Evolutionary conservation across 2,113 vertebrate genomes (phyloP).

Genomic region (Salvelinus sp.): DNA sequence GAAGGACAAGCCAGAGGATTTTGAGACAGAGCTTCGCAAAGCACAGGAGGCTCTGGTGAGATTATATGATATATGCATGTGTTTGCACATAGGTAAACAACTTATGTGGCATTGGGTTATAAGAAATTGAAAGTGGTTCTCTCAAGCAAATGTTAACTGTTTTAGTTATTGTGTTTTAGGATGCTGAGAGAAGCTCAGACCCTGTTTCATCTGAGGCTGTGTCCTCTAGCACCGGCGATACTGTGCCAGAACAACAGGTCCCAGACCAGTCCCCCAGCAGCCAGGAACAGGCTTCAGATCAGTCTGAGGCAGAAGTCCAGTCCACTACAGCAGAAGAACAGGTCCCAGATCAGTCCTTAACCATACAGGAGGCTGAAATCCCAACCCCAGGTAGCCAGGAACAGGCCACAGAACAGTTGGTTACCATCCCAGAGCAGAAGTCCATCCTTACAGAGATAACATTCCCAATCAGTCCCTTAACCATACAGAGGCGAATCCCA

Average conservation of each 20-base stretch:
- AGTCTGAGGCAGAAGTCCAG: not conserved
- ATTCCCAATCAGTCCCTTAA: not conserved
- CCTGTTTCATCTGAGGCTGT: constrained; percentile 5
- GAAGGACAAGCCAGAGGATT: constrained; percentile 76
- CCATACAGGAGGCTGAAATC: not conserved
- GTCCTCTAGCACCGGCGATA: no score
- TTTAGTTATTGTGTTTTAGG: constrained; percentile 29
- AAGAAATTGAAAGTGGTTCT: not conserved
- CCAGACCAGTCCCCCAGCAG: not conserved
- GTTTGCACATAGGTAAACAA: not conserved
- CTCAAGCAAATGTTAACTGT: not conserved
- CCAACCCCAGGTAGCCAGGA: not conserved
- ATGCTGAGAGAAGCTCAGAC: constrained; percentile 39
- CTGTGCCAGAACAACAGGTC: not conserved
- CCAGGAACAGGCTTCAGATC: not conserved
- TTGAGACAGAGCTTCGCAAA: constrained; percentile 79
- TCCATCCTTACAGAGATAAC: no score
- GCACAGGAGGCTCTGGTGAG: constrained; percentile 78
- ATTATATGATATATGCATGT: not conserved
- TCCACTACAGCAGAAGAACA: not conserved
- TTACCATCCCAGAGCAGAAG: not conserved
- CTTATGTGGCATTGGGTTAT: no score
- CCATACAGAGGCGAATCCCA: constrained; percentile 1
- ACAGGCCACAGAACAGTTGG: not conserved
- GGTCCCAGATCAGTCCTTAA: not conserved